These are phyloP conservation scores for Melinaea marsaeus DNA, from an alignment of 2,888 invertebrate genomes.

Conservation along the genomic window DNA sequence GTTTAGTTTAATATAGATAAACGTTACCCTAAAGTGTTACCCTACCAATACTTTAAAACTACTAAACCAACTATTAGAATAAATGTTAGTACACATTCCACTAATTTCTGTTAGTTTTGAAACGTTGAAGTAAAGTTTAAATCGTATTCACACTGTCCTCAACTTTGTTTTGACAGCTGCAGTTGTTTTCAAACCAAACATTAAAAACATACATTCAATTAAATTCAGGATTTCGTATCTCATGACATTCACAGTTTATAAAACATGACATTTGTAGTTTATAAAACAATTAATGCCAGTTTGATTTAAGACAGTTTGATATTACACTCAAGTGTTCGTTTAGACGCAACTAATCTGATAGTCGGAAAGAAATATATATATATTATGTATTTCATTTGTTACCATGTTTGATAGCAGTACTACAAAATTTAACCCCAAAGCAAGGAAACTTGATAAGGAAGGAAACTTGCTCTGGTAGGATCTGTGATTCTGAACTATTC, in stretches of 20 bases:
- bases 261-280: too few relatives aligned
- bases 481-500: too few relatives aligned
- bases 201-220: conserved; percentile 11
- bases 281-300: too few relatives aligned
- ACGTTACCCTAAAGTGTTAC: not conserved
- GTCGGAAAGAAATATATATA: too few relatives aligned
- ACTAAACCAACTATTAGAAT: not conserved
- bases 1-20: not conserved
- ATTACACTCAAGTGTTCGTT: too few relatives aligned
- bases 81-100: conserved; percentile 1
- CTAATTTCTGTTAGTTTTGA: conserved; percentile 5
- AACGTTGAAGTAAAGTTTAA: conserved; percentile 22
- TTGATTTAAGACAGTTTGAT: too few relatives aligned
- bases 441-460: too few relatives aligned
- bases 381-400: too few relatives aligned
- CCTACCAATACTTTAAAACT: not conserved
- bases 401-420: too few relatives aligned
- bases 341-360: too few relatives aligned
- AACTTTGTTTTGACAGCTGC: conserved; percentile 19
- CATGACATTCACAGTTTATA: not conserved
- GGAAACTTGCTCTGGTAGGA: too few relatives aligned
- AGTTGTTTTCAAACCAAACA: conserved; percentile 10
- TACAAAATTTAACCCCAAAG: too few relatives aligned
- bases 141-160: conserved; percentile 12
- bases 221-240: conserved; percentile 3